Base-by-base conservation (phyloP, 2,797 vertebrate species). In the Enteromius afrohamiltoni region DNA sequence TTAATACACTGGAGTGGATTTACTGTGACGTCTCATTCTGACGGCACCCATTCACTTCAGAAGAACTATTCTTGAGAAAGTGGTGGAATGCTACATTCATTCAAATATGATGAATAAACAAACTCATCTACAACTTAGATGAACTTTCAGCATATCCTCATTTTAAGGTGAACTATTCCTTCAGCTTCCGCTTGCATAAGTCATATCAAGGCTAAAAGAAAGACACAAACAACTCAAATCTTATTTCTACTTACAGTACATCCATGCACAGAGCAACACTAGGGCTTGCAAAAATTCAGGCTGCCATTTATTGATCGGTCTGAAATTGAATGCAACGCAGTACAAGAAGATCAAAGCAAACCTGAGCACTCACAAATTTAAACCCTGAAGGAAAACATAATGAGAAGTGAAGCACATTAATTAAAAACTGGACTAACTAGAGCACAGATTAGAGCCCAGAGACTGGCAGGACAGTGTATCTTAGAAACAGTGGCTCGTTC, bases 371-470 rank as follows among this genome's bases (percentile, higher is more conserved):
- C 51, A 40, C 29, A 14, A 34, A 14, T 49, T 74, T 29, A 51
- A 73, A 73, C 31, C 23, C n/a, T 6, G 7, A 71, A 71, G 47
- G 29, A 51, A 73, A 51, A 73, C 45, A 31, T 51, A 51, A 73
- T 21, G 3, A 37, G 13, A 40, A 58, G 21, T 26, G 14, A 58
- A 76, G 16, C 53, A 58, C 13, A 58, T 23, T 23, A 17, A 40
- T 58, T 76, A 76, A 58, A 75, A 58, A 17, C 21, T 26, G 29
- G 8, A 51, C 2, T 68, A 79, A 79, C 8, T n/a, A 67, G 45
- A 68, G 37, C 21, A 14, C 26, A 71, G 9, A 31, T 80, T 51
- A 71, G 23, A 60, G 23, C 37, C 11, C 13, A 10, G 34, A 40
- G 21, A n/a, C 31, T 75, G 31, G 6, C 34, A 69, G 51, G 23